Evolutionary conservation across 2,888 invertebrate species (phyloP).

Genomic region (Noctua pronuba): DNA sequence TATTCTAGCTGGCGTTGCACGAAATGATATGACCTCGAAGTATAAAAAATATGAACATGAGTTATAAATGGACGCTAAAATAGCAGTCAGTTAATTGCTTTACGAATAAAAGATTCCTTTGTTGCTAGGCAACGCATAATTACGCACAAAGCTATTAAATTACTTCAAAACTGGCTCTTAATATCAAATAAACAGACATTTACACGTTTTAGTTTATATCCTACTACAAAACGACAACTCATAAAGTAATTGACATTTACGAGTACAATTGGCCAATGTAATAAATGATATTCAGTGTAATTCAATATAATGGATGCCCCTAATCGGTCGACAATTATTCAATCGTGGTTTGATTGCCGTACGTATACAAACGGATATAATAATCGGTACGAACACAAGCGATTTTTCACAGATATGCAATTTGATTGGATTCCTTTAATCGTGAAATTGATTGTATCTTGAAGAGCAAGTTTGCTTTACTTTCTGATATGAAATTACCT

Average conservation of each 20-base stretch:
- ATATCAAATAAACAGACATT: neutral
- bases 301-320: constrained; percentile 49
- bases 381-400: constrained; percentile 14
- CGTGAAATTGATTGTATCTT: constrained; percentile 32
- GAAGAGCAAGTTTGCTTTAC: constrained; percentile 13
- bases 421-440: constrained; percentile 42
- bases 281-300: constrained; percentile 44
- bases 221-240: constrained; percentile 33
- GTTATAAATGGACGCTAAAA: constrained; percentile 5
- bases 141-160: constrained; percentile 28
- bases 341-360: constrained; percentile 44
- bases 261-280: constrained; percentile 42
- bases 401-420: constrained; percentile 44
- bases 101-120: constrained; percentile 27
- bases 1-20: too few species aligned
- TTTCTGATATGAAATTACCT: constrained; percentile 9
- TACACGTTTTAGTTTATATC: neutral
- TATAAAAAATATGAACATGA: neutral
- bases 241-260: constrained; percentile 48
- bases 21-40: neutral
- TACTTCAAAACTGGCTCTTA: constrained; percentile 13
- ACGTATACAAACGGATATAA: constrained; percentile 33
- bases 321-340: constrained; percentile 57
- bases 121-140: constrained; percentile 1
- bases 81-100: neutral